These are phyloP conservation scores for Cheilosia vernalis DNA, from an alignment of 2,888 invertebrate genomes.

Conservation along the genomic window DNA sequence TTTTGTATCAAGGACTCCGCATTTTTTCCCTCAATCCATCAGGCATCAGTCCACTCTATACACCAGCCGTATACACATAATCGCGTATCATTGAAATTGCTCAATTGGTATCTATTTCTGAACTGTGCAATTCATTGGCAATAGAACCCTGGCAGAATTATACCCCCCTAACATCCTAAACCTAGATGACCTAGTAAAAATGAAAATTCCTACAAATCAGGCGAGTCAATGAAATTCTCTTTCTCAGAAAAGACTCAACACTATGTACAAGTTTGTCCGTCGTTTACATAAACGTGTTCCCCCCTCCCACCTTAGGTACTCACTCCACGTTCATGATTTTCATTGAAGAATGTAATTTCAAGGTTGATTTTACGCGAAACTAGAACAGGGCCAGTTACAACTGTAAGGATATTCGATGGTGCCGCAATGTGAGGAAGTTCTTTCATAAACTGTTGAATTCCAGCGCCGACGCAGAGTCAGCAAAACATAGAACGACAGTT, in stretches of 20 bases:
- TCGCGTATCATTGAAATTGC: no score
- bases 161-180: no score
- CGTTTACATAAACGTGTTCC: not conserved
- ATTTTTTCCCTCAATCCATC: no score
- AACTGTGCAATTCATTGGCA: no score
- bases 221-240: not conserved
- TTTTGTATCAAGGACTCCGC: no score
- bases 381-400: constrained; percentile 15
- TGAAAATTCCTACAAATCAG: not conserved
- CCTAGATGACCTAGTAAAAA: no score
- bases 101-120: no score
- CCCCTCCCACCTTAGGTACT: not conserved
- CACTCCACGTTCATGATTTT: constrained; percentile 7
- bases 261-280: not conserved
- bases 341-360: constrained; percentile 62
- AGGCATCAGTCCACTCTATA: no score
- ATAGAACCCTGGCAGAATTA: no score
- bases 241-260: not conserved
- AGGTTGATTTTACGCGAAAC: constrained; percentile 64
- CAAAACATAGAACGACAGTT: constrained; percentile 37
- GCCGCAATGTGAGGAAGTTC: not conserved
- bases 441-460: constrained; percentile 19
- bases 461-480: constrained; percentile 23
- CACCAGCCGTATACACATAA: no score
- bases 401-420: not conserved